Base-by-base conservation (phyloP, 92 coral and sea anemone species). In the Parazoanthus atlanticus region DNA sequence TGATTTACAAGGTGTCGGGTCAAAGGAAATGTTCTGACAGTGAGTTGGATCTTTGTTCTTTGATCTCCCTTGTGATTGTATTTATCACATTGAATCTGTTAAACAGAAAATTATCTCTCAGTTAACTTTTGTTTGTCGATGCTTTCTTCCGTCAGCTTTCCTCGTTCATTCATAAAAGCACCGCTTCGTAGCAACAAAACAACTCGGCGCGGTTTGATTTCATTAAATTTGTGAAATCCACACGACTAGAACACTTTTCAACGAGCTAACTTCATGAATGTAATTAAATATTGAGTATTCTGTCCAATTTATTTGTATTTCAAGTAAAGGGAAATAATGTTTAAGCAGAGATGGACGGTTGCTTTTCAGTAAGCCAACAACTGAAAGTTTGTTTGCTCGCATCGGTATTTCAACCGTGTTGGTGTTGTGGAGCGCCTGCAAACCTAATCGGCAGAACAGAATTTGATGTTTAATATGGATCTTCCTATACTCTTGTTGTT, bases 1-100 rank as follows among this genome's bases (percentile, higher is more conserved):
- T 21, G 67, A 69, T 47, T 69, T 31, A 30, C 61, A 84, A 36
- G 56, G 78, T 67, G 26, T 40, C 15, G 28, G 77, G 52, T 73
- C 36, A 70, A 84, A 43, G 78, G 74, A 61, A 80, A n/a, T 70
- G 26, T 71, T 70, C 40, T 71, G n/a, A 41, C 87, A 40, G 73
- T 47, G 17, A 17, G 87, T 40, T 15, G n/a, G 25, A 29, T 43
- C 34, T 74, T 26, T 83, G 77, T 83, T 23, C 36, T 69, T 69
- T 70, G 78, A 43, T 75, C 49, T 38, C 47, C 13, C 26, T 7
- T 75, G 79, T 75, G 79, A 36, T 38, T 75, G n/a, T 41, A 75
- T 75, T 75, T 75, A 32, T 75, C 79, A 75, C 79, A 38, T 36
- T 75, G 38, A 73, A 16, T 73, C 43, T 78, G 71, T 80, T 54